phyloP scores from a whole-genome alignment of 2,888 invertebrate species.

The Orgyia antiqua region DNA sequence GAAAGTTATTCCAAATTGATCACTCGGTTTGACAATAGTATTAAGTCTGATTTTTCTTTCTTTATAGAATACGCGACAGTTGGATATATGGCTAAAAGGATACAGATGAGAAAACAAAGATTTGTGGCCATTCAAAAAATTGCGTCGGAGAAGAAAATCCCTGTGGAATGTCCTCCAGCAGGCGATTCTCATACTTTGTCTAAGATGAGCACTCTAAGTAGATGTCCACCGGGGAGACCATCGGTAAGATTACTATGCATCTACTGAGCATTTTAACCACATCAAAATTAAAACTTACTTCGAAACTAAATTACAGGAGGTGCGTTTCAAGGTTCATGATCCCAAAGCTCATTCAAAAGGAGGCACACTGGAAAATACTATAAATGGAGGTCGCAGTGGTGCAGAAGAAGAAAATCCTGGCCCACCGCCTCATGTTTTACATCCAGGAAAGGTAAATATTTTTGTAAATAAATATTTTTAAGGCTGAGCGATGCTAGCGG shows the following conservation, averaged over 20 bases:
- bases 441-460: conserved; percentile 43
- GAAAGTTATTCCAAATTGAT: conserved; percentile 7
- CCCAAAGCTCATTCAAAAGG: conserved; percentile 94
- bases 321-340: conserved; percentile 95
- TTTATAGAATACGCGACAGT: conserved; percentile 96
- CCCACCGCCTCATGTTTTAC: conserved; percentile 81
- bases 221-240: conserved; percentile 63
- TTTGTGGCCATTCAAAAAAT: conserved; percentile 93
- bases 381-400: conserved; percentile 86
- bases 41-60: conserved; percentile 38
- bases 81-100: conserved; percentile 97
- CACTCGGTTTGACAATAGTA: too few species aligned
- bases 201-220: conserved; percentile 87
- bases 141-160: conserved; percentile 92
- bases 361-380: conserved; percentile 92
- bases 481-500: conserved; percentile 9
- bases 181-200: conserved; percentile 83
- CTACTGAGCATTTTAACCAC: too few species aligned
- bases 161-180: conserved; percentile 84
- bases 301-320: conserved; percentile 92
- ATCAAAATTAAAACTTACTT: too few species aligned
- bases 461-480: neutral
- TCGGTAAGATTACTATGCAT: conserved; percentile 37
- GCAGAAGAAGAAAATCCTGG: conserved; percentile 39
- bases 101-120: conserved; percentile 96